Evolutionary conservation across 2,113 vertebrate genomes (phyloP).

Genomic region (Oreochromis spilurus): DNA sequence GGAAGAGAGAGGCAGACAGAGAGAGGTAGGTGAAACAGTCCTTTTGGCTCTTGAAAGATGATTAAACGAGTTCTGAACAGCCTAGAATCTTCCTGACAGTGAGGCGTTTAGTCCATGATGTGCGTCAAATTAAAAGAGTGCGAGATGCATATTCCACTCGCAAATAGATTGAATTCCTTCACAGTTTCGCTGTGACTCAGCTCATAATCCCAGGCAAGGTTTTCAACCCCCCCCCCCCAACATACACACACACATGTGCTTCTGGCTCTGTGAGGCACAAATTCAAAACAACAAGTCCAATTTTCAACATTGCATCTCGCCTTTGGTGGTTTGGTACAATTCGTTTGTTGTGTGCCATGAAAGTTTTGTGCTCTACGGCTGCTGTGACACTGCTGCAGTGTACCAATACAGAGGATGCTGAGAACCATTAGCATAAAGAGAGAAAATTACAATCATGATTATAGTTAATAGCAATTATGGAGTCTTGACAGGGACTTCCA

Average conservation of each 20-base stretch:
- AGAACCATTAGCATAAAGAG: neutral
- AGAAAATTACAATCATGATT: neutral
- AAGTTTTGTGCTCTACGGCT: neutral
- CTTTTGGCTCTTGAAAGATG: neutral
- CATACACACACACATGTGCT: neutral
- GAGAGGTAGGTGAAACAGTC: neutral
- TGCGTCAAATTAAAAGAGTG: constrained; percentile 17
- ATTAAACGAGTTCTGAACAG: constrained; percentile 22
- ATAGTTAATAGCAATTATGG: neutral
- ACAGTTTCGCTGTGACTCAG: constrained; percentile 41
- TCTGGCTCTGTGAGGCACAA: neutral
- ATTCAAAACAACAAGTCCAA: constrained; percentile 2
- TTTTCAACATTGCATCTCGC: neutral
- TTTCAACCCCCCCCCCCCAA: neutral
- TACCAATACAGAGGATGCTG: neutral
- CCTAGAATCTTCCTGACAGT: constrained; percentile 22
- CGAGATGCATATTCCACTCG: constrained; percentile 4
- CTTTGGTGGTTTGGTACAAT: neutral
- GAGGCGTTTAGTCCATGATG: constrained; percentile 11
- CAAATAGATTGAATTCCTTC: constrained; percentile 16
- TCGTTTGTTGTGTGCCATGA: neutral
- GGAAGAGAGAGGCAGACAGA: neutral
- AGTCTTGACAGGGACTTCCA: neutral
- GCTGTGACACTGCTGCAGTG: neutral
- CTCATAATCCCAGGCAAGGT: constrained; percentile 33